Evolutionary conservation across 2,113 vertebrate species (phyloP), one percentile per base, ranked within the genome.

Genomic region (Callospermophilus lateralis): DNA sequence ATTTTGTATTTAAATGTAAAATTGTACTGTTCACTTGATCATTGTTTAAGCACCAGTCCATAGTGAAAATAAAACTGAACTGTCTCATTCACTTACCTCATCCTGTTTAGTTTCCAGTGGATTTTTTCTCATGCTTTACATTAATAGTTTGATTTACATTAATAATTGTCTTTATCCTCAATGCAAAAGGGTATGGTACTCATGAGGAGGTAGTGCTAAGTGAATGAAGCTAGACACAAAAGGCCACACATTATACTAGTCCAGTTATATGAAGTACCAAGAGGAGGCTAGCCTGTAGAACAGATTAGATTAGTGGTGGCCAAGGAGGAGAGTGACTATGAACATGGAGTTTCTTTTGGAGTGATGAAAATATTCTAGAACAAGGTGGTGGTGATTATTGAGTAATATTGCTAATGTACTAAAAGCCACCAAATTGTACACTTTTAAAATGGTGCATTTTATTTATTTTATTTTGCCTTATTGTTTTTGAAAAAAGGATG

Each of bases 1-100:
- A 17, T 90, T 84, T 72, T 93, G 20, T 81, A 96, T 97, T 96
- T 81, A 91, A 87, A 55, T 94, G 94, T 89, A 97, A 83, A 63
- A 26, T 92, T 86, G 80, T 39, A 30, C 85, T 76, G 28, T 92
- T 93, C 17, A 34, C 74, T 92, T 87, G 65, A 70, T 93, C 37
- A 55, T 34, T 94, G 37, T 88, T 91, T 67, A 93, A 97, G 91
- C 78, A 77, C 39, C 87, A 94, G 1, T 94, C 45, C 76, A 34
- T 96, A 94, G 58, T 98, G 45, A 39, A 93, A 91, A 88, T 88
- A 83, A 97, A 51, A 97, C 74, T 92, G 73, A 22, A 94, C 83
- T 89, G 93, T 55, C 63, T 95, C 73, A 85, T 79, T 94, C 42
- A 28, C 19, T 91, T 84, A 81, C 87, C 45, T 76, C 61, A 42